Evolutionary conservation across 2,888 invertebrate genomes (phyloP).

Genomic region (Therioaphis trifolii): DNA sequence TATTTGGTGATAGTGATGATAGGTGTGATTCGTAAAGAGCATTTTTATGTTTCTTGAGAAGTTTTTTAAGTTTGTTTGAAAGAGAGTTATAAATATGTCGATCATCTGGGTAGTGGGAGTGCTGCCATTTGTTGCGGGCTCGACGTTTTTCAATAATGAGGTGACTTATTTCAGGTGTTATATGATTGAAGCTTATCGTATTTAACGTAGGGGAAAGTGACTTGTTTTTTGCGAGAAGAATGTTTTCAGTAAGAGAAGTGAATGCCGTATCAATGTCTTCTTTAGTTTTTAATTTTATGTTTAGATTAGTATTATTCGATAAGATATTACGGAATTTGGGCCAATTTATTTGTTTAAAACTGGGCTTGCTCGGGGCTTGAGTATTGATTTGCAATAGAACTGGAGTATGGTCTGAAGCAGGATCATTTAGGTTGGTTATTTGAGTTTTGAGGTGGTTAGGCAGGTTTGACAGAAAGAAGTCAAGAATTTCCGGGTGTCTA

Average conservation of each 20-base stretch:
- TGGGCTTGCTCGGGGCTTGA: no score
- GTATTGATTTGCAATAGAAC: no score
- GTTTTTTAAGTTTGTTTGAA: conserved; percentile 20
- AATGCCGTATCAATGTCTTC: no score
- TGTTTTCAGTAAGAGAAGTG: no score
- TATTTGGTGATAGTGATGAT: neutral
- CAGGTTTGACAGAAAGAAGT: conserved; percentile 9
- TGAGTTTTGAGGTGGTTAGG: neutral
- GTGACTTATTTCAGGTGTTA: neutral
- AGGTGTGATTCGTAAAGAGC: neutral
- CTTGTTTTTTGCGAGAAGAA: no score
- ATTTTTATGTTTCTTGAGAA: conserved; percentile 14
- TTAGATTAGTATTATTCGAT: no score
- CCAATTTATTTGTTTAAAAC: no score
- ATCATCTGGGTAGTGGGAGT: conserved; percentile 9
- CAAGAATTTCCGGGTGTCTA: neutral
- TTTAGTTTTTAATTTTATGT: no score
- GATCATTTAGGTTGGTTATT: neutral
- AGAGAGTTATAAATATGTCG: neutral
- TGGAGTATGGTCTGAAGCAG: conserved; percentile 1
- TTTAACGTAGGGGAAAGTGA: neutral
- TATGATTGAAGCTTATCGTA: neutral
- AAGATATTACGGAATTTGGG: no score
- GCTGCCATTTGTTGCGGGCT: neutral
- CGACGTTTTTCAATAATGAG: neutral